Conservation (phyloP, 2,888 invertebrate genomes). For the Troides oblongomaculatus region DNA sequence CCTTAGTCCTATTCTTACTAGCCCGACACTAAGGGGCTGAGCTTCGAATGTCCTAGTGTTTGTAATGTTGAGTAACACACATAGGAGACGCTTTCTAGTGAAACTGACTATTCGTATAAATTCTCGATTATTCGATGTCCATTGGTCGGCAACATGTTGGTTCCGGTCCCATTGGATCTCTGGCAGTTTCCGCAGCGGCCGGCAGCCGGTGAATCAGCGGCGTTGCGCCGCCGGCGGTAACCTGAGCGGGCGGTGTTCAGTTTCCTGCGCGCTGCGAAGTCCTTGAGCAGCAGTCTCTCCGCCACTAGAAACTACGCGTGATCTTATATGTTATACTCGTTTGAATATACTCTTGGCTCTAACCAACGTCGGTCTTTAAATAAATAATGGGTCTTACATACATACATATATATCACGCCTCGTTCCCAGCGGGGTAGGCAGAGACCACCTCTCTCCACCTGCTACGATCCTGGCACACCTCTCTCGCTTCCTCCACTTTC, state of each 20-base stretch:
- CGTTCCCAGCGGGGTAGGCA: too few relatives aligned
- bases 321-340: conserved; percentile 9
- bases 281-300: conserved; percentile 17
- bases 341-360: neutral
- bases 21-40: too few relatives aligned
- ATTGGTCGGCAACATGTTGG: neutral
- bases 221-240: conserved; percentile 14
- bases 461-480: too few relatives aligned
- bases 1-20: too few relatives aligned
- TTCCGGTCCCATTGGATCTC: neutral
- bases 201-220: conserved; percentile 7
- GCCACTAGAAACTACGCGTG: conserved; percentile 10
- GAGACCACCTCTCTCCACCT: too few relatives aligned
- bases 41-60: too few relatives aligned
- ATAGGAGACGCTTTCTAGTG: too few relatives aligned
- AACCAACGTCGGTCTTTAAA: too few relatives aligned
- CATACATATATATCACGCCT: too few relatives aligned
- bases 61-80: too few relatives aligned
- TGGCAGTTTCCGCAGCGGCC: conserved; percentile 9
- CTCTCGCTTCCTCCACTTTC: too few relatives aligned
- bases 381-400: too few relatives aligned
- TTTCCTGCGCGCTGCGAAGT: conserved; percentile 10
- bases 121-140: neutral
- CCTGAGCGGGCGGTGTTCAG: conserved; percentile 15
- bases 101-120: neutral